Evolutionary conservation across 2,797 vertebrate species (phyloP).

Genomic region (Megalops cyprinoides): DNA sequence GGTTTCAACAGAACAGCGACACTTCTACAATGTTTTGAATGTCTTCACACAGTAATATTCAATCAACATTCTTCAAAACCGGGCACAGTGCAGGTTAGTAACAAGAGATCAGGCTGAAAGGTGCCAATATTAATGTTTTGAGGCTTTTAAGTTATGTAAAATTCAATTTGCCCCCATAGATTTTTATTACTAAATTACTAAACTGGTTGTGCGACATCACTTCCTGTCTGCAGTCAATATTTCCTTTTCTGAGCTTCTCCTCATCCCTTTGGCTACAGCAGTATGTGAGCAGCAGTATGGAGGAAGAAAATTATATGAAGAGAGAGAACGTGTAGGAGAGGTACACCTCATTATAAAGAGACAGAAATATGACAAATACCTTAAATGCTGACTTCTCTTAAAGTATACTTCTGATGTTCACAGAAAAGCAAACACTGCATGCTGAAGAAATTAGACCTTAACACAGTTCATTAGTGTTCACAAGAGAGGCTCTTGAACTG

Average conservation of each 20-base stretch:
- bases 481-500: background rate
- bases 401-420: too few species aligned
- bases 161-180: background rate
- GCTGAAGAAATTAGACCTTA: too few species aligned
- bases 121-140: background rate
- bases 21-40: background rate
- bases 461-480: background rate
- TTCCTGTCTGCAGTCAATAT: background rate
- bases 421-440: background rate
- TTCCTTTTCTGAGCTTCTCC: background rate
- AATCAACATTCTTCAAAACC: background rate
- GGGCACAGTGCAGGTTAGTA: background rate
- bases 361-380: too few species aligned
- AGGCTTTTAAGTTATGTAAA: background rate
- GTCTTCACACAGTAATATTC: background rate
- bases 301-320: too few species aligned
- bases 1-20: background rate
- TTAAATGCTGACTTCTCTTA: too few species aligned
- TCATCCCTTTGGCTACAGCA: background rate
- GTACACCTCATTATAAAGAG: too few species aligned
- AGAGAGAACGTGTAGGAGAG: too few species aligned
- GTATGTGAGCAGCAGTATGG: background rate
- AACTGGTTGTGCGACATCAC: background rate
- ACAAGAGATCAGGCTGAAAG: background rate
- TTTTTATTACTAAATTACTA: background rate